Percentiles rank a stretch among this genome's conserved stretches.
Evolutionary conservation across 2,113 vertebrate species (phyloP).

Genomic region (Todiramphus saurophagus): DNA sequence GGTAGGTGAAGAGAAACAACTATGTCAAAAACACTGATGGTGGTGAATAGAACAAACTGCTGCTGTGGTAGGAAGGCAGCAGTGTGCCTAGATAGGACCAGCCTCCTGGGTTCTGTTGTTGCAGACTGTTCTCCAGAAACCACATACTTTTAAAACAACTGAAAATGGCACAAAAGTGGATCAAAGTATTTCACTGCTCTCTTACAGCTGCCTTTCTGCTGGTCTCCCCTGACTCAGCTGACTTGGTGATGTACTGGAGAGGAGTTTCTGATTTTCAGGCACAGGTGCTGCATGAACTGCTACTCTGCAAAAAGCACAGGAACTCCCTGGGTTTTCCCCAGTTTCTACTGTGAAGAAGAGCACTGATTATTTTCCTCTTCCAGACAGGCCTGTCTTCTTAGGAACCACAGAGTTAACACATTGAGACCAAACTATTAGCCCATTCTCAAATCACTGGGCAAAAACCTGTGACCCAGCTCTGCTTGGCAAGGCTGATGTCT

Average conservation of each 20-base stretch:
- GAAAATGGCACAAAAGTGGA: not conserved
- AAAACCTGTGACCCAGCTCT: not conserved
- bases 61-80: not conserved
- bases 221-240: not conserved
- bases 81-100: not conserved
- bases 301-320: not conserved
- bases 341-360: not conserved
- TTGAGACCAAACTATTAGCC: not conserved
- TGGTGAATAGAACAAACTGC: not conserved
- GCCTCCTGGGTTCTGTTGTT: not conserved
- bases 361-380: not conserved
- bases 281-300: fast-evolving
- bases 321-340: not conserved
- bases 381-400: not conserved
- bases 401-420: not conserved
- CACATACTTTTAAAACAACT: not conserved
- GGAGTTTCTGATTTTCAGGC: not conserved
- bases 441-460: not conserved
- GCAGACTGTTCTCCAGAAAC: not conserved
- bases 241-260: fast-evolving
- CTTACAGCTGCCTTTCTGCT: not conserved
- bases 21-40: not conserved
- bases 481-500: not conserved
- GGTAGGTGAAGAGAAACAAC: not conserved
- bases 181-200: not conserved